Conservation (phyloP, 1,140 invertebrate species). For the Euschistus heros region DNA sequence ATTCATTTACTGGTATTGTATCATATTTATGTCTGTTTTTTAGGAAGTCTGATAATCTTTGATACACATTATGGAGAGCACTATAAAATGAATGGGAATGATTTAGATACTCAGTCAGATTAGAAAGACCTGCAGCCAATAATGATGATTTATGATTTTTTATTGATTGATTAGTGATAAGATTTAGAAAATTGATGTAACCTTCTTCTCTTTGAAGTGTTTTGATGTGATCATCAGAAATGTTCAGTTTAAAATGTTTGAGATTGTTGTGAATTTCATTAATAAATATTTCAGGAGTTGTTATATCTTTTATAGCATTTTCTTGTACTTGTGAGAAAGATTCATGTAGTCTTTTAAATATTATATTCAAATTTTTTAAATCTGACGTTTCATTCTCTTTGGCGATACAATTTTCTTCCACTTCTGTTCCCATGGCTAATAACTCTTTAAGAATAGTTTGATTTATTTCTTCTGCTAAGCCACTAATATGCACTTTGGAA, state of each 20-base stretch:
- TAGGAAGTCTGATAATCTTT: not conserved
- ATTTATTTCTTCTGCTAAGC: constrained; percentile 7
- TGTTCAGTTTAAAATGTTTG: not conserved
- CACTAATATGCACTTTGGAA: constrained; percentile 10
- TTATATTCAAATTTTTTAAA: not conserved
- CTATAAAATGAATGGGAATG: not conserved
- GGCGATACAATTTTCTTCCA: not conserved
- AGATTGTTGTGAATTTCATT: not conserved
- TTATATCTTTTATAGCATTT: no score
- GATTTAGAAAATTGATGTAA: not conserved
- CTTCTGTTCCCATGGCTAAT: not conserved
- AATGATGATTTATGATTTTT: not conserved
- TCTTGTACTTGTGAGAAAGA: no score
- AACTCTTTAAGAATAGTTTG: not conserved
- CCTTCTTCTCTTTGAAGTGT: not conserved
- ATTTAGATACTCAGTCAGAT: not conserved
- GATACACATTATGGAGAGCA: not conserved
- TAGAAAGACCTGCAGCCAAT: not conserved
- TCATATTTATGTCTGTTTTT: not conserved
- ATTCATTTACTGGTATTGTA: no score
- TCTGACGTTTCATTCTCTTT: not conserved
- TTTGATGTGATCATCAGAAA: not conserved
- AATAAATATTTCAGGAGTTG: not conserved
- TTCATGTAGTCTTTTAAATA: not conserved
- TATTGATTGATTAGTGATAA: not conserved